A percentile compares a stretch with the other conserved stretches of the same genome.
Conservation (phyloP, 2,113 vertebrate species). For the Rhinolophus ferrumequinum region DNA sequence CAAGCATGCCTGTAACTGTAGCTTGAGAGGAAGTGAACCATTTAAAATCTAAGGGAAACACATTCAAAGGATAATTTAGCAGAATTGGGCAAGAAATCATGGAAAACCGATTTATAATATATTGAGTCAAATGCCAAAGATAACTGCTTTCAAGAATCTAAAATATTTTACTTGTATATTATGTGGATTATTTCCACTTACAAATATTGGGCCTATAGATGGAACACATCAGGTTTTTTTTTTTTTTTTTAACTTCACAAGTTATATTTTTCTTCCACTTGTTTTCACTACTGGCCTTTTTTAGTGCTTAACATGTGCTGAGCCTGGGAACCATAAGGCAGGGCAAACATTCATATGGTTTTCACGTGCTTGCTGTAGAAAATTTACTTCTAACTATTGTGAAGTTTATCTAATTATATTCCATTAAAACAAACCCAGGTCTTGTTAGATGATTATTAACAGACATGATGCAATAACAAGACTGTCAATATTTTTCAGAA, state of each 20-base stretch:
- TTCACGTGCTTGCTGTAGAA: background rate
- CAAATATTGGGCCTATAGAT: background rate
- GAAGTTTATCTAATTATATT: background rate
- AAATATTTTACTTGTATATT: background rate
- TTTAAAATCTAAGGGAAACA: background rate
- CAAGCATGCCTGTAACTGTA: background rate
- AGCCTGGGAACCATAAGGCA: background rate
- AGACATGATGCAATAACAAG: background rate
- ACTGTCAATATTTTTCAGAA: conserved; percentile 40
- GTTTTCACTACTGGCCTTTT: background rate
- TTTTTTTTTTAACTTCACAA: background rate
- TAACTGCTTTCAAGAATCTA: background rate
- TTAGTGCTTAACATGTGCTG: background rate
- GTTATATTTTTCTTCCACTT: background rate
- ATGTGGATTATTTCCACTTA: background rate
- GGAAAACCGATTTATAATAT: background rate
- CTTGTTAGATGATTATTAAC: background rate
- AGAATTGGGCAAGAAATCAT: background rate
- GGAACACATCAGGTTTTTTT: background rate
- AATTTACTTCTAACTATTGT: background rate
- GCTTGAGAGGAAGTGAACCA: background rate
- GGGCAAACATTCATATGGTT: background rate
- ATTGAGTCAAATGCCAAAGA: background rate
- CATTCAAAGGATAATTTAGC: conserved; percentile 15
- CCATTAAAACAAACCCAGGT: background rate